Evolutionary conservation across 1,140 invertebrate genomes (phyloP), one percentile per base, ranked within the genome.

Genomic region (Drosophila saltans): DNA sequence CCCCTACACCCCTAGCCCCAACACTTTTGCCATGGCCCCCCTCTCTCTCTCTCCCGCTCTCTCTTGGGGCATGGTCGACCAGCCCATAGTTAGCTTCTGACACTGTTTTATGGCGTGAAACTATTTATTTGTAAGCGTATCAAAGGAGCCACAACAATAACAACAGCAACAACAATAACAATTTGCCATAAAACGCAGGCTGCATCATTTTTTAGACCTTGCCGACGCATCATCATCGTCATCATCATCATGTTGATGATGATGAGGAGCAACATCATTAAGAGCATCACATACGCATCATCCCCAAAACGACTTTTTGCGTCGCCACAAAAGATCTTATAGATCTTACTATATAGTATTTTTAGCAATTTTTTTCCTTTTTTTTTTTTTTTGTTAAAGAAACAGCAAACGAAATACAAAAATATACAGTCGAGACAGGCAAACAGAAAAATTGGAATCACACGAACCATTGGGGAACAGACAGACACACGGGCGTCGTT

Each of bases 91-190:
- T 21, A 26, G 59, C 24, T 16, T 61, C 40, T 61, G 21, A 61
- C 40, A 61, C 40, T 45, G 41, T 52, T 70, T 89, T 81, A 84
- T 88, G 85, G 83, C 84, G 80, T 89, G 73, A 78, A 88, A 89
- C 83, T 88, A 88, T 88, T 88, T 88, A 89, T 88, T 88, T 88
- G 84, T 83, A 75, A 89, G 83, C 84, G 72, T 86, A 88, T 88
- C 84, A 89, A 83, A 88, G 77, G 74, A 83, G 84, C 80, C 64
- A 74, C 79, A 76, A 72, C 39, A 52, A 9, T 65, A 68, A 40
- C 65, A 63, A 6, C 66, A 68, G 39, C 57, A 61, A 28, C 55
- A 59, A 60, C 41, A 52, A 43, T 59, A 75, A 65, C 72, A 78
- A 77, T 77, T 78, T 62, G 75, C 75, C 75, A 78, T 78, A 78